phyloP scores from a whole-genome alignment of 1,140 invertebrate genomes.

The Eupeodes corollae region DNA sequence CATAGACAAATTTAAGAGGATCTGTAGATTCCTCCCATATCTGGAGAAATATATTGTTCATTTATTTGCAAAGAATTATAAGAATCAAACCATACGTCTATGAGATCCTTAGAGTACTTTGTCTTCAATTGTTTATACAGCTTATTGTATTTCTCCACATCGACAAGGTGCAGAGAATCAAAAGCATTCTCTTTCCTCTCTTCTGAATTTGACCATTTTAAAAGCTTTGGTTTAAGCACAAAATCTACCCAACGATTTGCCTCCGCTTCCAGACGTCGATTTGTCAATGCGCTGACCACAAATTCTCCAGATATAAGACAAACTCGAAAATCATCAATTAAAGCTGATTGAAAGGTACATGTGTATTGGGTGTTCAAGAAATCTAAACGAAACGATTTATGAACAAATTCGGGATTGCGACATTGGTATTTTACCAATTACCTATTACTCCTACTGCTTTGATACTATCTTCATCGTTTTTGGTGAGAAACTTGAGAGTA shows the following conservation, averaged over 20 bases:
- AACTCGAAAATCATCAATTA: background rate
- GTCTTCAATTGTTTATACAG: slow-evolving; percentile 66
- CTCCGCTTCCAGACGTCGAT: background rate
- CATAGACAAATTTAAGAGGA: slow-evolving; percentile 89
- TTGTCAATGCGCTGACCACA: background rate
- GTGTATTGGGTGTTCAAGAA: slow-evolving; percentile 11
- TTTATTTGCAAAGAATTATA: background rate
- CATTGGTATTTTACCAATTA: slow-evolving; percentile 2
- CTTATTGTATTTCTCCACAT: slow-evolving; percentile 55
- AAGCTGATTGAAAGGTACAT: slow-evolving; percentile 16
- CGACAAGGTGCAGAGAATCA: slow-evolving; percentile 56
- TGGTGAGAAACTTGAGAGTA: slow-evolving; percentile 22
- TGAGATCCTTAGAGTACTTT: slow-evolving; percentile 64
- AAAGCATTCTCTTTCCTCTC: background rate
- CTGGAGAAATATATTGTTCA: slow-evolving; percentile 6
- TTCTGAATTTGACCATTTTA: slow-evolving; percentile 10
- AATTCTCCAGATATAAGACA: background rate
- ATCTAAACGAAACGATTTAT: slow-evolving; percentile 6
- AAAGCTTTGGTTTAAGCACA: slow-evolving; percentile 10
- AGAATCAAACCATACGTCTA: slow-evolving; percentile 42
- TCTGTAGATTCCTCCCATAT: slow-evolving; percentile 66
- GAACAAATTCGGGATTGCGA: background rate
- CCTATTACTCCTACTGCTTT: slow-evolving; percentile 19
- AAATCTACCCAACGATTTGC: slow-evolving; percentile 7
- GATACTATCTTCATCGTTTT: slow-evolving; percentile 17